Base-by-base conservation (phyloP, 1,140 invertebrate genomes). In the Chironomus striatipennis region DNA sequence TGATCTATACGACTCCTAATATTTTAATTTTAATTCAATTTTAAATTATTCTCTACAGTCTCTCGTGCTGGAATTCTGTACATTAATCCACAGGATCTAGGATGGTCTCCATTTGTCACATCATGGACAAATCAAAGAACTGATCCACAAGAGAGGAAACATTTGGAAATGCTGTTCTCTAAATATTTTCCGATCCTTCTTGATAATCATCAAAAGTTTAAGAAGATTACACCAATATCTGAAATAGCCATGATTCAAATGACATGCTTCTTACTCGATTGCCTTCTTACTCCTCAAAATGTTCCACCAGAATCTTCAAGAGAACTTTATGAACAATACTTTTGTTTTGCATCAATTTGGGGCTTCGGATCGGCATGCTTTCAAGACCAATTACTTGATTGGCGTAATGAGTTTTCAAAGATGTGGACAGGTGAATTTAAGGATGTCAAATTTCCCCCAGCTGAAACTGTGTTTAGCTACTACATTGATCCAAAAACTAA, bases 311-410 rank as follows among this genome's bases (percentile, higher is more conserved):
- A 98, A 76, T 94, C 91, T 79, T 92, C 94, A 0, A 97, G 95
- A 79, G 96, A 98, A 81, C 92, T 90, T 90, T 96, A 95, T 78
- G 96, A 98, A 83, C 88, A 92, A 6, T 96, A 97, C 80, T 98
- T 98, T 84, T 93, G 91, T 0, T 98, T 98, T 82, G 90, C 90
- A 7, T 88, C 89, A 75, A 88, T 98, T 20, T 98, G 96, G 96
- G 93, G 95, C 1, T 98, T 98, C 81, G 96, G 96, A 18, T 95
- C 95, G 0, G 89, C 90, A 0, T 85, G 94, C 74, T 96, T 93
- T 81, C 93, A 95, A 86, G 96, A 98, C 85, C 93, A 91, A 78
- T 83, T 93, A 12, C 85, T 90, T 2, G 95, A 98, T 83, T 95
- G 95, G 89, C 88, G 95, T 73, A 90, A 91, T 73, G 96, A 98